A percentile compares a stretch with the other conserved stretches of the same genome.
Conservation (phyloP, 92 coral and sea anemone species). For the Paramuricea clavata region DNA sequence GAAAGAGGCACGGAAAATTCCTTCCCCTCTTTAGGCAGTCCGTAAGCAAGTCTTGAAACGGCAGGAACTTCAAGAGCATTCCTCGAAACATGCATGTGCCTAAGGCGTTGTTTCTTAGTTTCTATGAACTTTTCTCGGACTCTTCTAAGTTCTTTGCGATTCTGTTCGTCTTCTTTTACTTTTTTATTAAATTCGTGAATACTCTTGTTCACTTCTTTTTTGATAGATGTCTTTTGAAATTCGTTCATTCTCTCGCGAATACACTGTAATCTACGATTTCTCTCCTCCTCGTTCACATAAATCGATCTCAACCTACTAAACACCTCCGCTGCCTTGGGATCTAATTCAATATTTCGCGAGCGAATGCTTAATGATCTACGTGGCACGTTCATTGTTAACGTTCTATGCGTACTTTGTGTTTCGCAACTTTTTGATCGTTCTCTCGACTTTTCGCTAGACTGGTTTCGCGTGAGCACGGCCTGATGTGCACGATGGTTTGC, state of each 20-base stretch:
- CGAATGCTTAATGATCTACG: not conserved
- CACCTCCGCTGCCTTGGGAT: constrained; percentile 84
- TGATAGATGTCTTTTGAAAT: constrained; percentile 77
- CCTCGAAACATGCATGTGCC: constrained; percentile 73
- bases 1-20: constrained; percentile 64
- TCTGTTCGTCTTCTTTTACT: constrained; percentile 78
- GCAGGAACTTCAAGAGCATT: constrained; percentile 84
- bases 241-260: constrained; percentile 70
- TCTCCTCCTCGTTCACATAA: constrained; percentile 83
- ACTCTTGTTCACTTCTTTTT: constrained; percentile 78
- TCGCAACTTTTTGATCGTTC: constrained; percentile 43
- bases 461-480: constrained; percentile 64
- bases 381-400: not conserved
- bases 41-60: constrained; percentile 87
- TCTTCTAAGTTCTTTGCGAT: constrained; percentile 83
- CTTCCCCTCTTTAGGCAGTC: constrained; percentile 92
- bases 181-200: constrained; percentile 75
- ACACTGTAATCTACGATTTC: constrained; percentile 70
- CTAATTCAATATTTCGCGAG: constrained; percentile 57
- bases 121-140: constrained; percentile 76
- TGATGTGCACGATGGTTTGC: constrained; percentile 84
- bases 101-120: constrained; percentile 78
- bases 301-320: constrained; percentile 78
- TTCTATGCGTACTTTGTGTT: not conserved
- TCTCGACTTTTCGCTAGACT: not conserved